A percentile compares a stretch with the other conserved stretches of the same genome.
Conservation (phyloP, 2,113 vertebrate species). For the Charadrius vociferus region DNA sequence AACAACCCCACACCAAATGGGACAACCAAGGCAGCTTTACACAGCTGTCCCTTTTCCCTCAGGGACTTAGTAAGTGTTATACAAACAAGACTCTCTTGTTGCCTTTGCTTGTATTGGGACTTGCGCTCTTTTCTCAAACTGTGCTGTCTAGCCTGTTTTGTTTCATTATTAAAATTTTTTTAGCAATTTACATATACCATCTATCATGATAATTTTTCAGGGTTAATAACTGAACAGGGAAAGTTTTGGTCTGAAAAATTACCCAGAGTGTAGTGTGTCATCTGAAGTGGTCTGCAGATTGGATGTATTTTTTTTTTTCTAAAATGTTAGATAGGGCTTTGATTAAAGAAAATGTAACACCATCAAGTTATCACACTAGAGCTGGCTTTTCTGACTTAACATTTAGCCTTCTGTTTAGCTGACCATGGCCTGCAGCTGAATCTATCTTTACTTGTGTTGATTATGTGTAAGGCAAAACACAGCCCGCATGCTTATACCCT, state of each 20-base stretch:
- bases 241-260: background rate
- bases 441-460: background rate
- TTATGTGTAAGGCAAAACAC: background rate
- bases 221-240: background rate
- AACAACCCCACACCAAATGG: background rate
- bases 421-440: background rate
- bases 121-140: conserved; percentile 14
- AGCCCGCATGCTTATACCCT: background rate
- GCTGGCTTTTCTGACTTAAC: background rate
- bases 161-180: background rate
- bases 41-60: conserved; percentile 53
- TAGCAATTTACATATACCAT: background rate
- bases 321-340: background rate
- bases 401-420: background rate
- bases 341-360: background rate
- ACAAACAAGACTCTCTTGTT: conserved; percentile 69
- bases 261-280: background rate
- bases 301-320: too few species aligned
- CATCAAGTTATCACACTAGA: background rate
- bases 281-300: background rate
- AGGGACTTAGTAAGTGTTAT: conserved; percentile 64
- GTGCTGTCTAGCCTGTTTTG: background rate
- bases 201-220: background rate
- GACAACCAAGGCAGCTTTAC: background rate
- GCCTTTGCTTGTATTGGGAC: background rate